phyloP scores from a whole-genome alignment of 2,888 invertebrate genomes.

The Apamea epomidion region DNA sequence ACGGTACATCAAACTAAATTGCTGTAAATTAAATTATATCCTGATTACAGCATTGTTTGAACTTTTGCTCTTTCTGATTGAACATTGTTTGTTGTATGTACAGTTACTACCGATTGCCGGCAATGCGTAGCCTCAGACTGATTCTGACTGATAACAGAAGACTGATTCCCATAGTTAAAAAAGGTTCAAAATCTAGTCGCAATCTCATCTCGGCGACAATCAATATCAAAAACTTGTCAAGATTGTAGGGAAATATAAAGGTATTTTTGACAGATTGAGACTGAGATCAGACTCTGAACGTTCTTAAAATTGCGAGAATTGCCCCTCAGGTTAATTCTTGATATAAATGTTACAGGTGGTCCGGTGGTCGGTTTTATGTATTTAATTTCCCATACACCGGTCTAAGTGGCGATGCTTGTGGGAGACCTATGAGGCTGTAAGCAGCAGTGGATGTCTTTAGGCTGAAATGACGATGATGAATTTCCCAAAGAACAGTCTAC shows the following conservation, averaged over 20 bases:
- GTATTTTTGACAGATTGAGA: too few relatives aligned
- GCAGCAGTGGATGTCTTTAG: neutral
- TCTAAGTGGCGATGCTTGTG: neutral
- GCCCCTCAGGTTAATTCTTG: too few relatives aligned
- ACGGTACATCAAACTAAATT: neutral
- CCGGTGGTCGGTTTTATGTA: neutral
- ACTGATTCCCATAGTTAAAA: too few relatives aligned
- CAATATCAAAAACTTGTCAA: too few relatives aligned
- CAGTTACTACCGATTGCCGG: neutral
- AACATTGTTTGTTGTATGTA: slow-evolving; percentile 1
- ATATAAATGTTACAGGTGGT: too few relatives aligned
- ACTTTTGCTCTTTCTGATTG: slow-evolving; percentile 2
- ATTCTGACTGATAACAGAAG: too few relatives aligned
- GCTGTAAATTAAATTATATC: slow-evolving; percentile 25
- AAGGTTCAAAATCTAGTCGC: too few relatives aligned
- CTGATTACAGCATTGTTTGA: slow-evolving; percentile 34
- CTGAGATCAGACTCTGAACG: too few relatives aligned
- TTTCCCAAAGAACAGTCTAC: neutral
- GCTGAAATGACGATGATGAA: neutral
- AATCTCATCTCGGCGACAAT: too few relatives aligned
- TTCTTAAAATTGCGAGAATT: too few relatives aligned
- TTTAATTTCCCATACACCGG: neutral
- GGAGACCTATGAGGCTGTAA: neutral
- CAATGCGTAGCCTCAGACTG: neutral
- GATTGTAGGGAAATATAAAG: too few relatives aligned